phyloP scores from a whole-genome alignment of 2,113 vertebrate genomes.

The Speoplatyrhinus poulsoni region DNA sequence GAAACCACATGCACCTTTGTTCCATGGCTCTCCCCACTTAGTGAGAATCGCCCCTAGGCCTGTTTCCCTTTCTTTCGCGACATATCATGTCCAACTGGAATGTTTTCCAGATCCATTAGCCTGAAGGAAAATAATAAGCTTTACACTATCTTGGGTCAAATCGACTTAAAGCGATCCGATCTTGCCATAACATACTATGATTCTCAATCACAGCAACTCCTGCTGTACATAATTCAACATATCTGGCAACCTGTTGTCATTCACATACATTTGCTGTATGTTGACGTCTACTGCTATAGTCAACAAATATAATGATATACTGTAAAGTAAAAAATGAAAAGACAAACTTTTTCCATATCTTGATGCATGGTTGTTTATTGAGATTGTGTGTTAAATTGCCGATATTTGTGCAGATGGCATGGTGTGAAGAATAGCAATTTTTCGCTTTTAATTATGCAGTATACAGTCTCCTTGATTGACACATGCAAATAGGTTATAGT shows the following conservation, averaged over 20 bases:
- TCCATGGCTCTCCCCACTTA: conserved; percentile 74
- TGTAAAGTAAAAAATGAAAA: too few species aligned
- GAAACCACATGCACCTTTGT: conserved; percentile 77
- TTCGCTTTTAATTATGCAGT: conserved; percentile 50
- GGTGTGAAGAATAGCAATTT: conserved; percentile 50
- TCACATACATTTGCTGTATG: too few species aligned
- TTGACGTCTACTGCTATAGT: neutral
- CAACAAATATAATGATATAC: conserved; percentile 1
- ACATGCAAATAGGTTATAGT: conserved; percentile 28
- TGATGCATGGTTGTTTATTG: conserved; percentile 7
- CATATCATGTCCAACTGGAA: conserved; percentile 66
- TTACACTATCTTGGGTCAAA: conserved; percentile 57
- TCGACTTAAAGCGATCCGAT: conserved; percentile 46
- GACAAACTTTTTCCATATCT: neutral
- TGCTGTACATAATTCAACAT: conserved; percentile 20
- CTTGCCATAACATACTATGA: conserved; percentile 46
- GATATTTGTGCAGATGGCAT: conserved; percentile 40
- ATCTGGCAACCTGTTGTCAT: conserved; percentile 6
- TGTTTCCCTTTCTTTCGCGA: conserved; percentile 71
- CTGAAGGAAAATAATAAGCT: conserved; percentile 62
- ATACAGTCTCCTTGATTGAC: conserved; percentile 56
- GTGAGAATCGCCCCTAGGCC: conserved; percentile 73
- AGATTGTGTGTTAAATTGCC: conserved; percentile 6
- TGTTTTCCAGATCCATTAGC: conserved; percentile 74
- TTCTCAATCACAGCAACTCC: conserved; percentile 4